Percentiles rank a stretch among this genome's conserved stretches.
Evolutionary conservation across 2,113 vertebrate genomes (phyloP).

Genomic region (Coracopsis vasa): DNA sequence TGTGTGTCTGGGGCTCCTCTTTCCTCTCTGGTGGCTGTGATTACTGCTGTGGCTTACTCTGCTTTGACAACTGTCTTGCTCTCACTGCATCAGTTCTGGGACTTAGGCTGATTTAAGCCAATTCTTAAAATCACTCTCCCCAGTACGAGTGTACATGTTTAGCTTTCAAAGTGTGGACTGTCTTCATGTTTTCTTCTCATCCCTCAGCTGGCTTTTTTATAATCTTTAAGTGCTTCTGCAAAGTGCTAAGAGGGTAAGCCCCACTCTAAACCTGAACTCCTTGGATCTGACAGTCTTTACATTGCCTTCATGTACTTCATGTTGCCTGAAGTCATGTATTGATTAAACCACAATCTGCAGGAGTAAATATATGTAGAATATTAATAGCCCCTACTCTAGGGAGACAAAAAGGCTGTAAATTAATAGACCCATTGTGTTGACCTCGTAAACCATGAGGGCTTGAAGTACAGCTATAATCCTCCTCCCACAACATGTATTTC

Average conservation of each 20-base stretch:
- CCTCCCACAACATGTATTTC: slow-evolving; percentile 37
- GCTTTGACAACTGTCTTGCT: neutral
- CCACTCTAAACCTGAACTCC: neutral
- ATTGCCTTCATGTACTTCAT: slow-evolving; percentile 34
- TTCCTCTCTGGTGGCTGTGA: accelerated
- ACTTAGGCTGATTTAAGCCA: neutral
- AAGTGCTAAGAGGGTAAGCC: slow-evolving; percentile 34
- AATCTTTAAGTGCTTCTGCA: slow-evolving; percentile 24
- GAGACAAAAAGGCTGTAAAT: slow-evolving; percentile 59
- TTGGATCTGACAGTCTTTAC: slow-evolving; percentile 20
- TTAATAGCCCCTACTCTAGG: slow-evolving; percentile 35
- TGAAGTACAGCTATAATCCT: slow-evolving; percentile 56
- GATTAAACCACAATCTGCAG: slow-evolving; percentile 67
- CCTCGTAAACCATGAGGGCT: slow-evolving; percentile 35
- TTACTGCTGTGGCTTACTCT: neutral
- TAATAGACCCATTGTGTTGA: slow-evolving; percentile 57
- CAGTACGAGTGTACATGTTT: neutral
- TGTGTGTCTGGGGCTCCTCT: neutral
- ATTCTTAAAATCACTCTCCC: neutral
- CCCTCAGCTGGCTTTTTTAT: slow-evolving; percentile 24
- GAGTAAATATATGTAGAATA: slow-evolving; percentile 72
- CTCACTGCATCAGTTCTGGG: neutral
- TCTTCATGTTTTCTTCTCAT: neutral
- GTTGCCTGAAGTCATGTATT: slow-evolving; percentile 62
- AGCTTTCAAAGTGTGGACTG: neutral